Conservation (phyloP, 2,888 invertebrate genomes). For the Heteropelma amictum region DNA sequence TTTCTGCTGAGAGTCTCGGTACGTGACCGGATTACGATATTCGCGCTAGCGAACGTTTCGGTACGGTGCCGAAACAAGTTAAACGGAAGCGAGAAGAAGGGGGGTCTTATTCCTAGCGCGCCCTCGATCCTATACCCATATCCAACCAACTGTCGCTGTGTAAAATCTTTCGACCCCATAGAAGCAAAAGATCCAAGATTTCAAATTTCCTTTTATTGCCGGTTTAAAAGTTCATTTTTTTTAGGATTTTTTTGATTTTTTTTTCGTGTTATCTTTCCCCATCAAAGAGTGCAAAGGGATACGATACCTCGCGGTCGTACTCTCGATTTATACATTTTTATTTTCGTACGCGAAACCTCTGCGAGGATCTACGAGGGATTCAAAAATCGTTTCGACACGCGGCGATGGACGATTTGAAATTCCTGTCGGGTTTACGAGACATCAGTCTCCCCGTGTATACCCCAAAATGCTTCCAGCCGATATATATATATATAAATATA, state of each 20-base stretch:
- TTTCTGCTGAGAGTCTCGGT: slow-evolving; percentile 64
- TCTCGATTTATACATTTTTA: slow-evolving; percentile 10
- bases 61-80: slow-evolving; percentile 33
- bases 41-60: slow-evolving; percentile 49
- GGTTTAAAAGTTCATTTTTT: slow-evolving; percentile 76
- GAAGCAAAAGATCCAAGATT: slow-evolving; percentile 73
- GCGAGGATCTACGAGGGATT: slow-evolving; percentile 62
- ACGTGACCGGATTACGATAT: slow-evolving; percentile 76
- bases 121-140: slow-evolving; percentile 66
- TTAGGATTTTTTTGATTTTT: slow-evolving; percentile 22
- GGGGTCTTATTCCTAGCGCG: slow-evolving; percentile 19
- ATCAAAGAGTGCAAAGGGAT: slow-evolving; percentile 4
- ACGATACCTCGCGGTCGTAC: slow-evolving; percentile 22
- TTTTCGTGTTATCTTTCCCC: slow-evolving; percentile 14
- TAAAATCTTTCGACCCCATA: slow-evolving; percentile 61
- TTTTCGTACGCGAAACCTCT: slow-evolving; percentile 45
- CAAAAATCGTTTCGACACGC: slow-evolving; percentile 71
- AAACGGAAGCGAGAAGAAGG: slow-evolving; percentile 61
- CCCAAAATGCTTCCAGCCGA: background rate
- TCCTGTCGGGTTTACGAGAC: slow-evolving; percentile 69
- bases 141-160: slow-evolving; percentile 74
- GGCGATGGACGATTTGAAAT: slow-evolving; percentile 66
- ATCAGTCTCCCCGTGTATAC: slow-evolving; percentile 66
- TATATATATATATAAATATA: background rate
- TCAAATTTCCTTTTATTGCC: slow-evolving; percentile 76